These are phyloP conservation scores for Channa argus DNA, from an alignment of 2,113 vertebrate genomes.

Conservation along the genomic window DNA sequence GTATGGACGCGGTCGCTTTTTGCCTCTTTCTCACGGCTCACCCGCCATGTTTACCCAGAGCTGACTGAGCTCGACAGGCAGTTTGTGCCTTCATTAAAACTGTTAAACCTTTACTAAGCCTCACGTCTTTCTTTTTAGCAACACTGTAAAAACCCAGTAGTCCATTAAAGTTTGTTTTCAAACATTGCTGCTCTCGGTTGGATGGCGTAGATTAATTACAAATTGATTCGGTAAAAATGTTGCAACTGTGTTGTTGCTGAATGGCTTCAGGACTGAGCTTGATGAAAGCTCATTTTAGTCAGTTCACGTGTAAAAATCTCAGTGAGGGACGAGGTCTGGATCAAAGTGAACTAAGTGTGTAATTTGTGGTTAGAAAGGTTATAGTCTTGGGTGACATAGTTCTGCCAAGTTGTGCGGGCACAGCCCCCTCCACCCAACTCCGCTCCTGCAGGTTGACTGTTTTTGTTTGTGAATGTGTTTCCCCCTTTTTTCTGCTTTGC, in stretches of 20 bases:
- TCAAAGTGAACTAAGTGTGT: constrained; percentile 69
- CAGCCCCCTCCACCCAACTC: background rate
- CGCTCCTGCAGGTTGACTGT: constrained; percentile 42
- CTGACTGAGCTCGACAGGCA: constrained; percentile 14
- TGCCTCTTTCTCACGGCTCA: constrained; percentile 6
- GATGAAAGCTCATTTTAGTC: constrained; percentile 32
- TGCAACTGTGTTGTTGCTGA: constrained; percentile 14
- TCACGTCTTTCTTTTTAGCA: background rate
- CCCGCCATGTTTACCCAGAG: constrained; percentile 14
- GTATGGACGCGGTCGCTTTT: background rate
- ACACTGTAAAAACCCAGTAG: background rate
- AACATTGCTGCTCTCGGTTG: too few relatives aligned
- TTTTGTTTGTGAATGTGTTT: constrained; percentile 14
- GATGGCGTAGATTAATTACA: too few relatives aligned
- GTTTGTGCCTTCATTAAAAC: too few relatives aligned
- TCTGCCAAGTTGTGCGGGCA: constrained; percentile 40
- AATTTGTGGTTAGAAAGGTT: constrained; percentile 74
- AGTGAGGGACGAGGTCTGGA: constrained; percentile 44
- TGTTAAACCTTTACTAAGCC: background rate
- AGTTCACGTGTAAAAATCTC: constrained; percentile 47
- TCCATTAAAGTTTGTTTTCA: too few relatives aligned
- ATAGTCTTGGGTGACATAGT: constrained; percentile 51
- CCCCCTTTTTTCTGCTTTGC: constrained; percentile 7
- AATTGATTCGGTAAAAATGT: background rate
- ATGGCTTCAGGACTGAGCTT: constrained; percentile 18